phyloP scores from a whole-genome alignment of 2,113 vertebrate species.

The Emydocephalus ijimae region DNA sequence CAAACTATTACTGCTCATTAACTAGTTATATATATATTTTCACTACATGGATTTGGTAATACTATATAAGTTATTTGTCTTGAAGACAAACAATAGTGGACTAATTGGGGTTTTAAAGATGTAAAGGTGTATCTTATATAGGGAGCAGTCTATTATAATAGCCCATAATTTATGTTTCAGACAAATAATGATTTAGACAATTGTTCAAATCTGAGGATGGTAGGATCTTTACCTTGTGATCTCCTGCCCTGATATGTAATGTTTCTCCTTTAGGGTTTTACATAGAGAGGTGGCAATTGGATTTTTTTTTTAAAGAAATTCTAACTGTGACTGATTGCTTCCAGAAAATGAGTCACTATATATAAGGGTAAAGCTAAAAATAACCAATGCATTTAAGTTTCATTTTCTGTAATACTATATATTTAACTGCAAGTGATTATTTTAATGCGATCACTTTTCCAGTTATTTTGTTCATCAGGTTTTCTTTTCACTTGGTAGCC shows the following conservation, averaged over 20 bases:
- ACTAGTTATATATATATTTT: not conserved
- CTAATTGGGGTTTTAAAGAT: not conserved
- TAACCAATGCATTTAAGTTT: conserved; percentile 18
- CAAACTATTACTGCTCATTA: not conserved
- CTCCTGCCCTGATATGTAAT: not conserved
- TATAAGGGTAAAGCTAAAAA: conserved; percentile 5
- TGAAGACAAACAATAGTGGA: not conserved
- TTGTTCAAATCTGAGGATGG: not conserved
- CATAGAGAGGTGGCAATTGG: not conserved
- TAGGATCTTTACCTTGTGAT: not conserved
- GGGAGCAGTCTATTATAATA: not conserved
- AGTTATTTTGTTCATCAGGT: conserved; percentile 8
- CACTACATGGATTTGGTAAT: not conserved
- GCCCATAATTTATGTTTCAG: not conserved
- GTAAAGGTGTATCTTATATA: not conserved
- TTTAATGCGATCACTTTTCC: conserved; percentile 16
- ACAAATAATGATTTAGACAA: not conserved
- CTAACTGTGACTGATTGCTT: conserved; percentile 21
- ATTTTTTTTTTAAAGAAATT: conserved; percentile 13
- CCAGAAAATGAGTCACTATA: not conserved
- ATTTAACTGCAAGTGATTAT: conserved; percentile 18
- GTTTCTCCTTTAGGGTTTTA: not conserved
- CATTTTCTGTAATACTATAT: not conserved
- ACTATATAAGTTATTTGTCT: not conserved
- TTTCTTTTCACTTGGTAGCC: not conserved